phyloP scores from a whole-genome alignment of 1,140 invertebrate species.

The Atta cephalotes region DNA sequence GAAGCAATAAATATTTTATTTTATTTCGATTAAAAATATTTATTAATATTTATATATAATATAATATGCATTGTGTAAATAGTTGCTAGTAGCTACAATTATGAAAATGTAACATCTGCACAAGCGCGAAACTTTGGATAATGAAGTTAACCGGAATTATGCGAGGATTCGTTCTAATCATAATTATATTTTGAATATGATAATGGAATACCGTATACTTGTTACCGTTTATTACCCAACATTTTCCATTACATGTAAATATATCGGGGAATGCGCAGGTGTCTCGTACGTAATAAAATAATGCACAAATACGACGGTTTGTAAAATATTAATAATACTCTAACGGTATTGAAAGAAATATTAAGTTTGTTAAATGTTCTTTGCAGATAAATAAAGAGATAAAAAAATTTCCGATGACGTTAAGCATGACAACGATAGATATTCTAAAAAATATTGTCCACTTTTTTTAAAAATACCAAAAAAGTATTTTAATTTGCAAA shows the following conservation, averaged over 20 bases:
- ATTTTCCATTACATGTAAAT: constrained; percentile 6
- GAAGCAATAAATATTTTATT: too few species aligned
- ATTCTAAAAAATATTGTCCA: not conserved
- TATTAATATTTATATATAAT: constrained; percentile 12
- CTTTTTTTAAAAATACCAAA: not conserved
- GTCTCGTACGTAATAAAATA: not conserved
- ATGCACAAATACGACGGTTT: not conserved
- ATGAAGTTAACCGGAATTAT: constrained; percentile 61
- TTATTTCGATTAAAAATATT: not conserved
- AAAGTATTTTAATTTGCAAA: not conserved
- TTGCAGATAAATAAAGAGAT: not conserved
- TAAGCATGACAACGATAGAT: not conserved
- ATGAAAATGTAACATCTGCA: constrained; percentile 64
- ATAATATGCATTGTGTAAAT: constrained; percentile 1
- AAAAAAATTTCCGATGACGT: not conserved
- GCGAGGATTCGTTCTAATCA: not conserved
- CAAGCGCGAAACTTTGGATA: constrained; percentile 49
- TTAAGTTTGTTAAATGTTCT: not conserved
- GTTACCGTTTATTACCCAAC: not conserved
- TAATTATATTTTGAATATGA: not conserved
- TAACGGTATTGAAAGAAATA: constrained; percentile 10
- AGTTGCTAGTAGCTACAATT: not conserved
- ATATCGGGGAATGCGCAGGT: not conserved
- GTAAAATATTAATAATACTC: not conserved
- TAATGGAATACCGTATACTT: not conserved